phyloP scores from a whole-genome alignment of 2,888 invertebrate genomes.

The Eristalis pertinax region DNA sequence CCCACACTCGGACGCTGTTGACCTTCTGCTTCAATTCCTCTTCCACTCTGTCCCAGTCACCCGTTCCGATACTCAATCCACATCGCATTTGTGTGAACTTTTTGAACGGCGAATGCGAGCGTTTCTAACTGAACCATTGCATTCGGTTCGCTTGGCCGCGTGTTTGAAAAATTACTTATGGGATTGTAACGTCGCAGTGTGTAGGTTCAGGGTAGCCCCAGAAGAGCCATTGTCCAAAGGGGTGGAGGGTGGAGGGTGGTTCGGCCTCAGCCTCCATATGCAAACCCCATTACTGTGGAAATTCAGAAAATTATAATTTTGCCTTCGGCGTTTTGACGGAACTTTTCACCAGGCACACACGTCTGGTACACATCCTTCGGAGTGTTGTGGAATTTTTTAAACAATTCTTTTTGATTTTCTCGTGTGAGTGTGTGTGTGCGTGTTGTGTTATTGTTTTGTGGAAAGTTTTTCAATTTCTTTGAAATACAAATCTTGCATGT shows the following conservation, averaged over 20 bases:
- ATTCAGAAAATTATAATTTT: constrained; percentile 60
- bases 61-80: not conserved
- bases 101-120: constrained; percentile 40
- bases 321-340: constrained; percentile 55
- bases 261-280: not conserved
- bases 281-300: constrained; percentile 18
- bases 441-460: constrained; percentile 12
- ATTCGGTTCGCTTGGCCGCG: constrained; percentile 63
- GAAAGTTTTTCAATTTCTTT: constrained; percentile 67
- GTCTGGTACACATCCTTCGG: not conserved
- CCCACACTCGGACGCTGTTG: constrained; percentile 25
- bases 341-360: constrained; percentile 33
- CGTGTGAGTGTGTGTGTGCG: not conserved
- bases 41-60: not conserved
- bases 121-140: constrained; percentile 35
- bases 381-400: constrained; percentile 45
- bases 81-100: constrained; percentile 56
- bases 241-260: not conserved
- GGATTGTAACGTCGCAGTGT: constrained; percentile 16
- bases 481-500: constrained; percentile 13
- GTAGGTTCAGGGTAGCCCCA: constrained; percentile 39
- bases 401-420: constrained; percentile 18
- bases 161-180: constrained; percentile 66
- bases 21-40: constrained; percentile 24
- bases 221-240: constrained; percentile 63